Evolutionary conservation across 2,888 invertebrate species (phyloP), one percentile per base, ranked within the genome.

Genomic region (Parascotia fuliginaria): DNA sequence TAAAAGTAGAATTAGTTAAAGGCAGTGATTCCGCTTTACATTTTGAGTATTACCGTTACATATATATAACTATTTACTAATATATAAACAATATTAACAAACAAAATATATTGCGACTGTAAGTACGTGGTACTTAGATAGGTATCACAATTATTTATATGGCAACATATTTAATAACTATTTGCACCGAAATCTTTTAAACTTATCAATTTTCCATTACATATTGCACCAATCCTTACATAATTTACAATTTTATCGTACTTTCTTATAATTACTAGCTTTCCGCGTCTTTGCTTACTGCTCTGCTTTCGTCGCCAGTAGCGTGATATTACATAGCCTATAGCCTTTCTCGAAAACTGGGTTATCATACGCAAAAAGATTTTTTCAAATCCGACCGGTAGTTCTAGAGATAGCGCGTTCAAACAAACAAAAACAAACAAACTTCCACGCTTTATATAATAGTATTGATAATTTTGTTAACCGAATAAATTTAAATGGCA

Each of bases 121-220:
- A 41, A 60, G 65, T 68, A 70, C 71, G 34, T 53, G 57, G 66
- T 65, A 70, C 60, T 69, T 60, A 44, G 77, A 89, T 89, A 89
- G 89, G 88, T 89, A 91, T 91, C 89, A 90, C 88, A 88, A 82
- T n/a, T n/a, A n/a, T 85, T 76, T 60, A 52, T 87, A 88, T 85
- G 87, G 87, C 86, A 86, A 80, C 83, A 76, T 77, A 75, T 60
- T 62, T 60, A 69, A 55, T 43, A 33, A 47, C 46, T 45, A 43
- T 33, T 34, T 42, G 43, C 69, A 63, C 58, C 56, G 50, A 67
- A 62, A 50, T 19, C 5, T 37, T 6, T 13, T 31, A 3, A 11
- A 11, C 9, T 12, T 27, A 14, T 24, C 7, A 9, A 24, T 11
- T 13, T 39, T 19, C 9, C 7, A 22, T 2, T 22, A n/a, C 31